Percentiles rank a stretch among this genome's conserved stretches.
These are phyloP conservation scores for Peromyscus aztecus DNA, from an alignment of 2,797 vertebrate species.

Conservation along the genomic window DNA sequence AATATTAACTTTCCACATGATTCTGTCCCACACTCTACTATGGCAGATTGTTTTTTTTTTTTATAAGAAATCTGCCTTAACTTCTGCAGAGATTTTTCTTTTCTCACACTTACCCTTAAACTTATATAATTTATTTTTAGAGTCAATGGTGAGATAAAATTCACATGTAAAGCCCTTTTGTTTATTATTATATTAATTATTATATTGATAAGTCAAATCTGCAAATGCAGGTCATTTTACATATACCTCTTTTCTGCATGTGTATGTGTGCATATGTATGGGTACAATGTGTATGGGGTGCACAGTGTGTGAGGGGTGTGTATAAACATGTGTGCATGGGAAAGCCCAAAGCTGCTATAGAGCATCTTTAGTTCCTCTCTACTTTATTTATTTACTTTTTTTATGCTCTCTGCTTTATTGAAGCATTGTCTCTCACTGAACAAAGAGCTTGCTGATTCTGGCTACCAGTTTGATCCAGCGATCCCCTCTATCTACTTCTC, in stretches of 20 bases:
- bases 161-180: slow-evolving; percentile 31
- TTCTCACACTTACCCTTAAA: slow-evolving; percentile 37
- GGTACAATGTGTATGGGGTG: not conserved
- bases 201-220: slow-evolving; percentile 45
- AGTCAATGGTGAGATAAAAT: slow-evolving; percentile 25
- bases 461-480: not conserved
- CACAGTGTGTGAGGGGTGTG: not conserved
- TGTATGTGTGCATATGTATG: not conserved
- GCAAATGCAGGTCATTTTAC: slow-evolving; percentile 14
- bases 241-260: not conserved
- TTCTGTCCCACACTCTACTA: not conserved
- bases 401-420: not conserved
- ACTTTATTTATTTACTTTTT: not conserved
- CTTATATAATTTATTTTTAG: slow-evolving; percentile 49
- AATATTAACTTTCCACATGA: not conserved
- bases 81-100: slow-evolving; percentile 36
- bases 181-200: not conserved
- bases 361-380: not conserved
- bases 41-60: slow-evolving; percentile 66
- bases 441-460: not conserved
- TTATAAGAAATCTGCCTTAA: slow-evolving; percentile 58
- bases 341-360: not conserved
- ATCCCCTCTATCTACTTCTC: not conserved
- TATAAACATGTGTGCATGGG: not conserved
- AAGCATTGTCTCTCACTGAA: not conserved